Base-by-base conservation (phyloP, 2,797 vertebrate species). In the Botia almorhae region DNA sequence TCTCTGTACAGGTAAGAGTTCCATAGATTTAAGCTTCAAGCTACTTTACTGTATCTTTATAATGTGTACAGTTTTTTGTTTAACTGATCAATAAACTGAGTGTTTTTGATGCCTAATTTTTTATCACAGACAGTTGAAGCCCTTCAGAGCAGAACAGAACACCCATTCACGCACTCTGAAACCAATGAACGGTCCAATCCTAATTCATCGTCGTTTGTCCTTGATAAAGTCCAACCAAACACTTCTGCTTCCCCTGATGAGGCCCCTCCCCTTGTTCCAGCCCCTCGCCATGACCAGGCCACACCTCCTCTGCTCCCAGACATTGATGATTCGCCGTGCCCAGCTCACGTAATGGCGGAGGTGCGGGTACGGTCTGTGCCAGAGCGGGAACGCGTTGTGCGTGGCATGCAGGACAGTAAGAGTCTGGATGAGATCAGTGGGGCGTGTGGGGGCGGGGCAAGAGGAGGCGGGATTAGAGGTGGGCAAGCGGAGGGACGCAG, bases 391-490 rank as follows among this genome's bases (percentile, higher is more conserved):
- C 85, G 82, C 81, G 83, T 92, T 2, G 85, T 93, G 19, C 89
- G 95, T 21, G 95, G 96, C 46, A 93, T 96, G 88, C 93, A 96
- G 88, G 94, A 96, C 90, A 96, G 96, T 89, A 96, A 96, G 87
- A 96, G 96, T 73, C 91, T 96, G 90, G 96, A 96, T 64, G 95
- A 96, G 86, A 94, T 96, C 85, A 96, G 95, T 80, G 94, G 94
- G 86, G 93, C 94, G 0, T 96, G 93, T 61, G 93, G 94, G 77
- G 92, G 93, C 0, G 91, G 90, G 33, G 39, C 83, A 33, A 88
- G 87, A 80, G 93, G 89, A 17, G 87, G 74, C n/a, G 88, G 79
- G 4, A 88, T 90, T 83, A 92, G 92, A 63, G 89, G 86, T 1
- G 92, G 93, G 4, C 93, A 94, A 39, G 91, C 92, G 0, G 95